Evolutionary conservation across 1,140 invertebrate species (phyloP), one percentile per base, ranked within the genome.

Genomic region (Papilio polytes): DNA sequence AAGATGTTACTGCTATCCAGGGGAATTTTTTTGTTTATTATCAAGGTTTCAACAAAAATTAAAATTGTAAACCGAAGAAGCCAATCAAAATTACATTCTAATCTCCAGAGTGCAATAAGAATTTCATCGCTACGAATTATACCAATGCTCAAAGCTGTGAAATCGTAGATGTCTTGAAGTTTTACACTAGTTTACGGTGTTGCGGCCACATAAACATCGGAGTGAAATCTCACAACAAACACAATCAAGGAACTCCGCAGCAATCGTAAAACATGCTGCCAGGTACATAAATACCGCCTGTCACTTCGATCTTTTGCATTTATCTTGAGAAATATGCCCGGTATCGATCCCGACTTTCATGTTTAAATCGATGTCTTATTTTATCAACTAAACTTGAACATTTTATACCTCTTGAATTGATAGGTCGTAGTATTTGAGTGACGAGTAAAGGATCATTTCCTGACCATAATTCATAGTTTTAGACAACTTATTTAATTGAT

Each of bases 221-320:
- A 77, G 72, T 76, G 70, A 78, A 86, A 86, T 81, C 83, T 83
- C 80, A 84, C 86, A 90, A 88, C 83, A 83, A 89, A 87, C 81
- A 87, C 87, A 88, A 87, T 86, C 86, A 84, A 36, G 83, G 81
- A 89, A 90, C 89, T 83, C 90, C 90, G 82, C 84, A 87, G 85
- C 85, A 85, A 80, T 86, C 84, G 84, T 89, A 84, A 88, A 87
- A 81, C 85, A 87, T 85, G 85, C 80, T 83, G 82, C 36, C 81
- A 77, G 88, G 87, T 90, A 91, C 89, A 92, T 92, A 91, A 88
- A 86, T 86, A 80, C 74, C 82, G 83, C 72, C 81, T 85, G 85
- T 85, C 86, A 78, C 81, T 78, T 72, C 81, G 83, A 83, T 88
- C 81, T 85, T 84, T 81, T 83, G 79, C 84, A 90, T 89, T 90